Evolutionary conservation across 2,113 vertebrate genomes (phyloP).

Genomic region (Lethenteron reissneri): DNA sequence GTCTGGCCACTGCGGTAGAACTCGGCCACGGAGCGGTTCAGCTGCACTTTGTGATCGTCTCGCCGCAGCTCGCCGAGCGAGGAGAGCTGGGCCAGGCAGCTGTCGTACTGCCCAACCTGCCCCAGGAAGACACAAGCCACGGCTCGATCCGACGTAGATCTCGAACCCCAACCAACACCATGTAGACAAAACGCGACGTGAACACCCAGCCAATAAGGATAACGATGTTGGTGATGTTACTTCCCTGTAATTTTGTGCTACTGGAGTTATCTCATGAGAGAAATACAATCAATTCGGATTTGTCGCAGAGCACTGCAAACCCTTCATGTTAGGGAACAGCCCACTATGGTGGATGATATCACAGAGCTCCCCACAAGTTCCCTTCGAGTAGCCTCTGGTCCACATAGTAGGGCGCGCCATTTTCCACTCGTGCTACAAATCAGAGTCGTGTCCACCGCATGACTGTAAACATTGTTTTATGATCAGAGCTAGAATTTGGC

Average conservation of each 20-base stretch:
- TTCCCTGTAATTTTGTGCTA: background rate
- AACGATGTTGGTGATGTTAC: background rate
- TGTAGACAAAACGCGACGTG: slow-evolving; percentile 11
- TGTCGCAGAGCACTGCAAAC: background rate
- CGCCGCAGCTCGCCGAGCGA: slow-evolving; percentile 73
- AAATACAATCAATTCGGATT: background rate
- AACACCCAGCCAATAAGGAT: background rate
- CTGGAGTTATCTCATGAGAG: background rate
- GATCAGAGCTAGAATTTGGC: no score
- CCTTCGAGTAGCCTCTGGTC: no score
- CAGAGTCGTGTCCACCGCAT: no score
- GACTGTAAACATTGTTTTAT: no score
- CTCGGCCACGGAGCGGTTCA: slow-evolving; percentile 73
- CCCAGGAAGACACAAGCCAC: slow-evolving; percentile 11
- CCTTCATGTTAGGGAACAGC: no score
- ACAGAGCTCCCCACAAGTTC: no score
- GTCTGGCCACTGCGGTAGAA: slow-evolving; percentile 83
- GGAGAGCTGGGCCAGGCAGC: slow-evolving; percentile 52
- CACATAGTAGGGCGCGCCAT: no score
- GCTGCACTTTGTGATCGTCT: slow-evolving; percentile 80
- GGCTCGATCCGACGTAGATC: no score
- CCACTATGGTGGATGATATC: no score
- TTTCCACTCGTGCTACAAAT: no score
- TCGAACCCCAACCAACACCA: background rate
- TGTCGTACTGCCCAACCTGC: slow-evolving; percentile 63